A percentile compares a stretch with the other conserved stretches of the same genome.
phyloP scores from a whole-genome alignment of 2,797 vertebrate genomes.

The Sebastes itinus region DNA sequence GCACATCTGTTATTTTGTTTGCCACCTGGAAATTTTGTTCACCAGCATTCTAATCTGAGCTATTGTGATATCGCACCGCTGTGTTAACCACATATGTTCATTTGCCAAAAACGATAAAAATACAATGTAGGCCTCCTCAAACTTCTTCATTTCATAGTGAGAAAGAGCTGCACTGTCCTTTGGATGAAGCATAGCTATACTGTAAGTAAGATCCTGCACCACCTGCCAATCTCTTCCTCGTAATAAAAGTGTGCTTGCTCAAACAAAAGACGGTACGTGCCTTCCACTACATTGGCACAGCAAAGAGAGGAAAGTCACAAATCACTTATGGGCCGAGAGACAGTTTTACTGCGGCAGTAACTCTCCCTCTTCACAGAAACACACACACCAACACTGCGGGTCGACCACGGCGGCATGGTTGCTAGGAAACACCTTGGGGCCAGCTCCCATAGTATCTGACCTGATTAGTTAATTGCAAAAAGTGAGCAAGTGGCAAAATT shows the following conservation, averaged over 20 bases:
- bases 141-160: slow-evolving; percentile 15
- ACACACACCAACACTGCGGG: slow-evolving; percentile 62
- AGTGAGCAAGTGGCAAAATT: slow-evolving; percentile 71
- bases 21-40: slow-evolving; percentile 33
- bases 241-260: slow-evolving; percentile 67
- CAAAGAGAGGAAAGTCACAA: slow-evolving; percentile 75
- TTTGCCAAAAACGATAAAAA: slow-evolving; percentile 20
- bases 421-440: slow-evolving; percentile 85
- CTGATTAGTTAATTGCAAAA: slow-evolving; percentile 85
- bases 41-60: not conserved
- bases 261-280: slow-evolving; percentile 66
- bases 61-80: not conserved
- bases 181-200: slow-evolving; percentile 24
- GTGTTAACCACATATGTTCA: slow-evolving; percentile 10
- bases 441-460: slow-evolving; percentile 78
- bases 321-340: slow-evolving; percentile 76
- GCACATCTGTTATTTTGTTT: slow-evolving; percentile 47
- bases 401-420: slow-evolving; percentile 70
- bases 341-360: slow-evolving; percentile 81
- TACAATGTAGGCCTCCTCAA: slow-evolving; percentile 6
- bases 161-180: slow-evolving; percentile 20
- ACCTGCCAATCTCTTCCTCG: slow-evolving; percentile 57
- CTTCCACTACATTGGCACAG: slow-evolving; percentile 62
- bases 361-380: slow-evolving; percentile 62
- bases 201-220: slow-evolving; percentile 42